Evolutionary conservation across 2,888 invertebrate genomes (phyloP), one percentile per base, ranked within the genome.

Genomic region (Ormia ochracea): DNA sequence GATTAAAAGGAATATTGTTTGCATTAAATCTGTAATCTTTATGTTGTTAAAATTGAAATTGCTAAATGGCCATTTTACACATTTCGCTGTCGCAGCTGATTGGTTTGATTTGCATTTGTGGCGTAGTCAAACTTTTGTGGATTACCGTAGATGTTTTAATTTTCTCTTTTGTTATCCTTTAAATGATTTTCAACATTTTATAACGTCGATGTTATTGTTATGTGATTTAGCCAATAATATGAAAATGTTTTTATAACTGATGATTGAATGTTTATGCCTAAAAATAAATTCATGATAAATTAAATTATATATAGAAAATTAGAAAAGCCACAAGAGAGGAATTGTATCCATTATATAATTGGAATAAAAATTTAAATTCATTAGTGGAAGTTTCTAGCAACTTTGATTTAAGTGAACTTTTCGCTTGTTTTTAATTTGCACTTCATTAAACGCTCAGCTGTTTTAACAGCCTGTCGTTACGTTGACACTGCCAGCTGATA

Each of bases 1-100:
- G 73, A 26, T 74, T 74, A 66, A 66, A 74, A 58, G 9, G 41
- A 21, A 74, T 66, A 66, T 66, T 58, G 23, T 66, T 74, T 28
- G 56, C 36, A 38, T 74, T 65, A 66, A 66, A 58, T 41, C 23
- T 58, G 41, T 66, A 66, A 63, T 54, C 63, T 54, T 54, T 50
- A 50, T 66, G 48, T 72, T 72, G 31, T 31, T 61, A 5, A 33
- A 17, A 56, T 48, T 50, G 43, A 50, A 50, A 50, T 66, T 66
- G 58, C 50, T 50, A 50, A 50, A 66, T 66, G 48, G 17, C 33
- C 17, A 19, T 33, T 38, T 12, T 21, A 26, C 17, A 23, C 23
- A 48, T 38, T 21, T 9, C 43, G 52, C 23, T 28, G 19, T 6
- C 38, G n/a, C 14, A 12, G 9, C 19, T 6, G 12, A 17, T 54